A percentile compares a stretch with the other conserved stretches of the same genome.
These are phyloP conservation scores for Sciaenops ocellatus DNA, from an alignment of 2,797 vertebrate species.

Conservation along the genomic window DNA sequence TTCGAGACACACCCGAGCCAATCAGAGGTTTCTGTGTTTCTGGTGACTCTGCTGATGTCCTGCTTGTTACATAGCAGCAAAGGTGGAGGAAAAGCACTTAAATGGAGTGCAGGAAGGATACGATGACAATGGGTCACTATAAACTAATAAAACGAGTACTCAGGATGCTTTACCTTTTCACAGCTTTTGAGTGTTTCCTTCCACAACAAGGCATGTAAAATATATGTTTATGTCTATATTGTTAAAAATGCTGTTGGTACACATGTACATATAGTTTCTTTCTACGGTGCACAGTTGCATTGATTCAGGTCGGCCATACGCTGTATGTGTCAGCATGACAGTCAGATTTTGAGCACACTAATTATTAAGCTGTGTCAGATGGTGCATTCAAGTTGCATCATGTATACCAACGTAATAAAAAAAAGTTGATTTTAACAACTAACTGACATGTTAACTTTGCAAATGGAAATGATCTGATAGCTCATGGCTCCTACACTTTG, in stretches of 20 bases:
- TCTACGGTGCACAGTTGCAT: too few species aligned
- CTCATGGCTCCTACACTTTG: background rate
- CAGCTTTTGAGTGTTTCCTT: background rate
- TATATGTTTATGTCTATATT: background rate
- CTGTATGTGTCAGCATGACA: background rate
- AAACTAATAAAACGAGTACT: background rate
- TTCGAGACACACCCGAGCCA: conserved; percentile 1
- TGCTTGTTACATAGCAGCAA: background rate
- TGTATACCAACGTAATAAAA: background rate
- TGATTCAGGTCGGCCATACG: background rate
- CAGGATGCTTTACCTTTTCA: background rate
- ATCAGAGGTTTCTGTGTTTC: conserved; percentile 8
- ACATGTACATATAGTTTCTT: background rate
- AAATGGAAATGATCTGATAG: background rate
- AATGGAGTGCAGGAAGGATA: background rate
- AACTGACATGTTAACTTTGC: background rate
- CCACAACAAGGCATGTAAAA: background rate
- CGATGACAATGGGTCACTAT: background rate
- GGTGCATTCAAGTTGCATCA: conserved; percentile 2
- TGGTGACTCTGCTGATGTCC: background rate
- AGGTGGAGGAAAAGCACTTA: background rate
- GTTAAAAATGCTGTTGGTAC: background rate
- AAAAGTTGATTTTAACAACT: conserved; percentile 10
- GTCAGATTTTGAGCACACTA: background rate
- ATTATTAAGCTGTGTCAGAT: conserved; percentile 12